Base-by-base conservation (phyloP, 2,797 vertebrate genomes). In the Poeciliopsis infans region DNA sequence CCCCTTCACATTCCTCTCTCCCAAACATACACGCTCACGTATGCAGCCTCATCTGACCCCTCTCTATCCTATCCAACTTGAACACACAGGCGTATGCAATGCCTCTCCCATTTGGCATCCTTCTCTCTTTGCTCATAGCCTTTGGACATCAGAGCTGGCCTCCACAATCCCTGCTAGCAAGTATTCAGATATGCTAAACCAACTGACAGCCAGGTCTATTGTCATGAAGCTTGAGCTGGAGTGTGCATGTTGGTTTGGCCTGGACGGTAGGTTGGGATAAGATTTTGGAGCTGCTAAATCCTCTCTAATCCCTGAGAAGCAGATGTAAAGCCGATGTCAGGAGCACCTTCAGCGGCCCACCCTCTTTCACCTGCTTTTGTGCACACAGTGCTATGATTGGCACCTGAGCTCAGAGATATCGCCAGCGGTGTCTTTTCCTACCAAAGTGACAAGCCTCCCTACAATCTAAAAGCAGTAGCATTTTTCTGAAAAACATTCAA, bases 161-260 rank as follows among this genome's bases (percentile, higher is more conserved):
- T 85, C 64, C 83, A 85, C 86, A 90, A 87, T 88, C 87, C 87
- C 80, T 80, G 86, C 89, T 87, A 88, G 82, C 86, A 84, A 85
- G 90, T 87, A 91, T 51, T 84, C 90, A 91, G 94, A 90, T 90
- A 84, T 85, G 83, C 85, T 91, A 93, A 93, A 94, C 83, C 85
- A 95, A 95, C 94, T 94, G 55, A 82, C 64, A 36, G 80, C 84
- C 84, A 53, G 68, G 87, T 77, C 94, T 82, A 88, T 95, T 95
- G 94, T 95, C 81, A 87, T 74, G n/a, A 70, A 78, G 91, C 89
- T 87, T 87, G 86, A 88, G 84, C 86, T 86, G 88, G 91, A 92
- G 92, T 89, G 87, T 82, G 91, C 79, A 77, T 95, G 93, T 95
- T 95, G 91, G 89, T 94, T 95, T 93, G 91, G 93, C 85, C 85